Conservation (phyloP, 2,113 vertebrate genomes). For the Talpa occidentalis region DNA sequence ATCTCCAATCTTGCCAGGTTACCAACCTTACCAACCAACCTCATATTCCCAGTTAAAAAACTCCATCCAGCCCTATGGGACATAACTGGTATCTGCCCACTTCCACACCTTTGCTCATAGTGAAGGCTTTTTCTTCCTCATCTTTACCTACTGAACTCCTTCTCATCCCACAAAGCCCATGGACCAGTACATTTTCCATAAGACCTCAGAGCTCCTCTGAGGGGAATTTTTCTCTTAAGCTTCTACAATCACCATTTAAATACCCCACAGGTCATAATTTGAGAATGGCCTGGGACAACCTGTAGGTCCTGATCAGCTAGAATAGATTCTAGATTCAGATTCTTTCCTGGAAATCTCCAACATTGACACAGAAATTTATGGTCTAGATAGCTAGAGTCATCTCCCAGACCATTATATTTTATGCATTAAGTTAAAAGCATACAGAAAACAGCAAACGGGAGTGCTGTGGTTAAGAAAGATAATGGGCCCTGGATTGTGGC, state of each 20-base stretch:
- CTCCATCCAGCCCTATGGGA: neutral
- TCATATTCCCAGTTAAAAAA: fast-evolving
- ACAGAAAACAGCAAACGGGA: neutral
- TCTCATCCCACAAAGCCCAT: neutral
- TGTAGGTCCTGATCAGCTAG: neutral
- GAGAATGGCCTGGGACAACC: neutral
- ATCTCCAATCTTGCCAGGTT: neutral
- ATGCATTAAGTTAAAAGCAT: neutral
- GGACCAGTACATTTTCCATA: neutral
- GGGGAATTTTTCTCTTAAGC: neutral
- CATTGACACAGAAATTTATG: neutral
- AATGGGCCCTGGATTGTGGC: neutral
- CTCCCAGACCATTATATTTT: neutral
- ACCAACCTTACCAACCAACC: neutral
- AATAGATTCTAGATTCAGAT: neutral
- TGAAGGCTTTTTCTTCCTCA: neutral
- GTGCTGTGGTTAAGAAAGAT: neutral
- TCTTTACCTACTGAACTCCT: neutral
- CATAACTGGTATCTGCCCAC: neutral
- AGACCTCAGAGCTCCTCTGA: neutral
- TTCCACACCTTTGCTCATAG: neutral
- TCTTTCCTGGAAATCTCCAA: neutral
- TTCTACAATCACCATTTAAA: neutral
- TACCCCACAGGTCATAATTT: neutral
- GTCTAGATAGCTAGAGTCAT: neutral